These are phyloP conservation scores for Sinopyrophorus schimmeli DNA, from an alignment of 2,888 invertebrate species.

Conservation along the genomic window DNA sequence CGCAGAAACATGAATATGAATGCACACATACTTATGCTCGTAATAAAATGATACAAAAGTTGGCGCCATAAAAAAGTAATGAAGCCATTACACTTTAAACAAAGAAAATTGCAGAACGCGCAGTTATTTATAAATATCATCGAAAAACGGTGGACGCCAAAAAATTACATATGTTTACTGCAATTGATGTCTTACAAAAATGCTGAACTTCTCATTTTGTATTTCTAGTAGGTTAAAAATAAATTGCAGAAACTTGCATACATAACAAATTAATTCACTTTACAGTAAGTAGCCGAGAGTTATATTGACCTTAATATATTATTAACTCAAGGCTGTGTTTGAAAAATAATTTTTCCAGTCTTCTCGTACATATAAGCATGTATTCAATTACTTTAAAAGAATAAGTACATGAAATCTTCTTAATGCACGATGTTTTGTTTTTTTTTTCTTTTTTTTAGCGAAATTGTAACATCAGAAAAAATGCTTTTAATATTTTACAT, in stretches of 20 bases:
- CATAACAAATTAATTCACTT: constrained; percentile 5
- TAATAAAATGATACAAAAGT: no score
- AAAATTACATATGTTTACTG: constrained; percentile 23
- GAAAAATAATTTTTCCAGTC: constrained; percentile 13
- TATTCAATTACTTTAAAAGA: no score
- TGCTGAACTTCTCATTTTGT: constrained; percentile 2
- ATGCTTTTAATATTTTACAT: constrained; percentile 1
- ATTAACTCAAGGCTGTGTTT: constrained; percentile 3
- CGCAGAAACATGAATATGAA: no score
- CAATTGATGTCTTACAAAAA: constrained; percentile 12
- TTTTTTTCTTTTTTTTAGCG: no score
- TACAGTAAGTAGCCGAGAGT: constrained; percentile 8
- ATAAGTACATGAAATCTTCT: no score
- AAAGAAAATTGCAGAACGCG: constrained; percentile 19
- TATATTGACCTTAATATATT: constrained; percentile 10
- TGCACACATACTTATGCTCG: no score
- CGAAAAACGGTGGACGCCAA: constrained; percentile 21
- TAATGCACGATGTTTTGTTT: no score
- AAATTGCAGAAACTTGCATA: neutral
- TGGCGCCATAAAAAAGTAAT: constrained; percentile 13
- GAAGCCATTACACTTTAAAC: constrained; percentile 21
- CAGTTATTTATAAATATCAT: constrained; percentile 21
- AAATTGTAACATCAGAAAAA: no score
- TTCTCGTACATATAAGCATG: no score
- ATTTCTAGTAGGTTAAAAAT: constrained; percentile 4